Percentiles rank a stretch among this genome's conserved stretches.
Evolutionary conservation across 2,797 vertebrate species (phyloP).

Genomic region (Channallabes apus): DNA sequence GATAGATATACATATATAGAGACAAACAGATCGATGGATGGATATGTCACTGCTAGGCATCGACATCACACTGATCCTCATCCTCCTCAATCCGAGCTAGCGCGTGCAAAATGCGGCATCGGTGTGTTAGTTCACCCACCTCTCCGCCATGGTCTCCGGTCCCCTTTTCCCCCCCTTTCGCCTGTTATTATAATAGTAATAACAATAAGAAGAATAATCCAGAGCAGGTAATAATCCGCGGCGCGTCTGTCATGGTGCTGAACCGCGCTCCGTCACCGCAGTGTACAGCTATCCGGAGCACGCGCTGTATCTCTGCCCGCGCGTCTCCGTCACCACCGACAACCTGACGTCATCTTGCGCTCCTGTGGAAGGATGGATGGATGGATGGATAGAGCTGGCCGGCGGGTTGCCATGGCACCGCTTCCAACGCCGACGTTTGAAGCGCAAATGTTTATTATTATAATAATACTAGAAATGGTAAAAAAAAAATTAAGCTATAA

Average conservation of each 20-base stretch:
- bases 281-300: slow-evolving; percentile 50
- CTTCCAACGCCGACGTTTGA: background rate
- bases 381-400: background rate
- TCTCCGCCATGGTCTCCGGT: slow-evolving; percentile 72
- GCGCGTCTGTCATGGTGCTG: slow-evolving; percentile 69
- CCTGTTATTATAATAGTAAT: slow-evolving; percentile 46
- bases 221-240: slow-evolving; percentile 65
- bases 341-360: slow-evolving; percentile 61
- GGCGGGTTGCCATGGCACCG: slow-evolving; percentile 54
- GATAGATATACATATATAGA: no score
- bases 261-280: slow-evolving; percentile 66
- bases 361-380: slow-evolving; percentile 2
- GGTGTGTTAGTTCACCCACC: slow-evolving; percentile 56
- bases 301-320: slow-evolving; percentile 52
- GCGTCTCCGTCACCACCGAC: slow-evolving; percentile 62
- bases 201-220: slow-evolving; percentile 41
- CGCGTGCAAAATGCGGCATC: slow-evolving; percentile 15
- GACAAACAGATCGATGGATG: background rate
- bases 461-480: no score
- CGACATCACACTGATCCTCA: slow-evolving; percentile 3
- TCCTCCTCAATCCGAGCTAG: background rate
- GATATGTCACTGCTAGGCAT: slow-evolving; percentile 11
- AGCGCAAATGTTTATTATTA: background rate
- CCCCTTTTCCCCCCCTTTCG: slow-evolving; percentile 28
- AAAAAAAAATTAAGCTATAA: no score